phyloP scores from a whole-genome alignment of 2,113 vertebrate genomes.

The Anthoscopus minutus region DNA sequence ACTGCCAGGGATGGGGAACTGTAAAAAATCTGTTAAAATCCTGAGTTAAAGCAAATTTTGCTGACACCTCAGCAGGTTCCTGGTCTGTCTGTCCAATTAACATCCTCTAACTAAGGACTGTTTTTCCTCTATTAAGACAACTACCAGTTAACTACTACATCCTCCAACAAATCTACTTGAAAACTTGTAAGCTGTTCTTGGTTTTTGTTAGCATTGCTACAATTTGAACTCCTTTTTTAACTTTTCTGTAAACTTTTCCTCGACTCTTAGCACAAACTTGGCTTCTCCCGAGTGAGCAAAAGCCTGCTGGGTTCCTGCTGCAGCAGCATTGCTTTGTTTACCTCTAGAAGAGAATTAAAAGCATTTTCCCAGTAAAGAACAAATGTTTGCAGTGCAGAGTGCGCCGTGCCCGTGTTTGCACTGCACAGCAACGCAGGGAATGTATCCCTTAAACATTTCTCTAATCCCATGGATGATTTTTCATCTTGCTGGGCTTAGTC shows the following conservation, averaged over 20 bases:
- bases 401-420: accelerated
- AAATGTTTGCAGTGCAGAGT: background rate
- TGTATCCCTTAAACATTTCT: background rate
- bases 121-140: background rate
- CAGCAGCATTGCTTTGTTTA: background rate
- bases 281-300: background rate
- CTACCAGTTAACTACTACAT: background rate
- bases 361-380: background rate
- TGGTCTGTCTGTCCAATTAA: background rate
- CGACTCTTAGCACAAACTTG: background rate
- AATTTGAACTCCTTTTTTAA: background rate
- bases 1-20: background rate
- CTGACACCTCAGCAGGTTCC: background rate
- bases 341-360: background rate
- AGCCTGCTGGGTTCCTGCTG: background rate
- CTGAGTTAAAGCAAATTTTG: background rate
- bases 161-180: background rate
- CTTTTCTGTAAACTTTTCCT: background rate
- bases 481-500: background rate
- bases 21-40: background rate
- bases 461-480: background rate
- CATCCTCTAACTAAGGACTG: background rate
- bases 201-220: background rate
- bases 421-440: accelerated
- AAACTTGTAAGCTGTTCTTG: background rate